phyloP scores from a whole-genome alignment of 2,888 invertebrate genomes.

The Psococerastis gibbosa region DNA sequence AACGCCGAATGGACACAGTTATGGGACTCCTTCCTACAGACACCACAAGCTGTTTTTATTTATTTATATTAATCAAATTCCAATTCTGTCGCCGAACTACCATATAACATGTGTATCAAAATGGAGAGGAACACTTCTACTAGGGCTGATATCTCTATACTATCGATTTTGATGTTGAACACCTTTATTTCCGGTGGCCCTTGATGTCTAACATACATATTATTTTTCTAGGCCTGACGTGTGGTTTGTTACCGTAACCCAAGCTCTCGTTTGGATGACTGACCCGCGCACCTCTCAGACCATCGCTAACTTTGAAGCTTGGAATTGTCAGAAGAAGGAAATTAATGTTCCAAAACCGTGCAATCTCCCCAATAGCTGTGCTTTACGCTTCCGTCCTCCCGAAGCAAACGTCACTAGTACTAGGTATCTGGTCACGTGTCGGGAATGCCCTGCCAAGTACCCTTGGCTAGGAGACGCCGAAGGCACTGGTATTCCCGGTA shows the following conservation, averaged over 20 bases:
- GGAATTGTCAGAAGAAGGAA: conserved; percentile 56
- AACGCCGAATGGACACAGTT: no score
- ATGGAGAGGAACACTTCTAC: no score
- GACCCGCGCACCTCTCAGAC: conserved; percentile 55
- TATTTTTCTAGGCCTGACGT: conserved; percentile 51
- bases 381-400: conserved; percentile 55
- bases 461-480: conserved; percentile 80
- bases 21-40: no score
- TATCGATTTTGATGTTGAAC: no score
- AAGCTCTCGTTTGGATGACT: conserved; percentile 79
- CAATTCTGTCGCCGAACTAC: no score
- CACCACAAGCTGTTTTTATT: no score
- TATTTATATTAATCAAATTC: no score
- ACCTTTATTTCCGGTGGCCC: no score
- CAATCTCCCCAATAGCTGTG: conserved; percentile 65
- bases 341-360: conserved; percentile 55
- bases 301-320: conserved; percentile 54
- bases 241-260: conserved; percentile 70
- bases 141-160: no score
- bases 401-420: conserved; percentile 61
- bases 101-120: no score
- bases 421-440: conserved; percentile 74
- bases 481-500: conserved; percentile 59
- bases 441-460: conserved; percentile 64
- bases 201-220: no score